Evolutionary conservation across 2,113 vertebrate species (phyloP).

Genomic region (Chrysemys picta): DNA sequence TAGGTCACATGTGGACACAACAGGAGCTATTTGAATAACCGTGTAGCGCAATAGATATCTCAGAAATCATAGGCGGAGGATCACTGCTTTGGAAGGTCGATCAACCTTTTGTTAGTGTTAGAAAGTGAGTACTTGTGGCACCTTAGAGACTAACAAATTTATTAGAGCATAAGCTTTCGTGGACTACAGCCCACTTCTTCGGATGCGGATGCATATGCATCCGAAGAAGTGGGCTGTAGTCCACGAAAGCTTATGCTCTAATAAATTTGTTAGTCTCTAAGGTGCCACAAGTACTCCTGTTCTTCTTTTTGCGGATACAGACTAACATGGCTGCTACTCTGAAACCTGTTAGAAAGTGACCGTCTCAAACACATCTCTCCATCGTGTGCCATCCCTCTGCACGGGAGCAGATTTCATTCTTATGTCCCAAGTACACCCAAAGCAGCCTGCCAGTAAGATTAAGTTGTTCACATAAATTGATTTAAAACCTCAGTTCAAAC

Average conservation of each 20-base stretch:
- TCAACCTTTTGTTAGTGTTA: not conserved
- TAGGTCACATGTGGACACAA: not conserved
- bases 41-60: not conserved
- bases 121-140: no score
- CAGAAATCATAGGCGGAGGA: not conserved
- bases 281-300: no score
- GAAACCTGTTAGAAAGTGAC: not conserved
- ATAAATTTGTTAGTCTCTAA: no score
- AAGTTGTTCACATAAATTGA: conserved; percentile 43
- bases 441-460: conserved; percentile 8
- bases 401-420: not conserved
- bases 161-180: no score
- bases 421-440: not conserved
- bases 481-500: conserved; percentile 22
- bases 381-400: not conserved
- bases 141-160: no score
- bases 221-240: no score
- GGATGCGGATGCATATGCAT: no score
- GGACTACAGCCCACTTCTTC: no score
- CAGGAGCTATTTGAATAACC: not conserved
- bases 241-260: no score
- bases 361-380: not conserved
- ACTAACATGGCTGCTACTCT: no score
- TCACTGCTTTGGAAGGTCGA: not conserved
- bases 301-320: no score